Evolutionary conservation across 2,888 invertebrate species (phyloP).

Genomic region (Leucophora obtusa): DNA sequence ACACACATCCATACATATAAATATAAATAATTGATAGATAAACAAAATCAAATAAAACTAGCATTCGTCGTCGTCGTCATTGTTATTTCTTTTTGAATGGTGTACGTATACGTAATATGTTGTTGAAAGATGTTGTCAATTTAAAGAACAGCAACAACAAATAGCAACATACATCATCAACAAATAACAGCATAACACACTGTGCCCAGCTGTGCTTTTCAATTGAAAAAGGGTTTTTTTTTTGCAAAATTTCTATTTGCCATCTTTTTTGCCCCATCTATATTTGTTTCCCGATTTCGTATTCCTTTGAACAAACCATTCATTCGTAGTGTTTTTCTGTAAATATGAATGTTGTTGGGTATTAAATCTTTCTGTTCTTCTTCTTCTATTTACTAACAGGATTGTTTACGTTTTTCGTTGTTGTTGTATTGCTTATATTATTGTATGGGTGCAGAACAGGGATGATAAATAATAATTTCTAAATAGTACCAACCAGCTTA

Average conservation of each 20-base stretch:
- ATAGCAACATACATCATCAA: slow-evolving; percentile 7
- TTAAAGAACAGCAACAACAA: slow-evolving; percentile 22
- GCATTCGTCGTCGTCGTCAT: slow-evolving; percentile 7
- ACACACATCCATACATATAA: neutral
- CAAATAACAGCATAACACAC: slow-evolving; percentile 5
- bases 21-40: slow-evolving; percentile 54
- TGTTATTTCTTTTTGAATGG: slow-evolving; percentile 22
- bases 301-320: slow-evolving; percentile 19
- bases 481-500: too few relatives aligned
- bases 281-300: slow-evolving; percentile 11
- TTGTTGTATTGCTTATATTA: too few relatives aligned
- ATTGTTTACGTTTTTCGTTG: slow-evolving; percentile 32
- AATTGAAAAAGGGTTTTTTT: slow-evolving; percentile 25
- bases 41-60: slow-evolving; percentile 59
- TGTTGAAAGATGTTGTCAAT: slow-evolving; percentile 13
- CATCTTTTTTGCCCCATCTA: slow-evolving; percentile 14
- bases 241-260: neutral
- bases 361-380: slow-evolving; percentile 32
- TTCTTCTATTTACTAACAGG: slow-evolving; percentile 40
- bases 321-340: slow-evolving; percentile 46
- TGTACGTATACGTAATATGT: neutral
- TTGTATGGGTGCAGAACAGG: too few relatives aligned
- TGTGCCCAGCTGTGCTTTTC: slow-evolving; percentile 54
- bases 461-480: too few relatives aligned
- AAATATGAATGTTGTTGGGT: slow-evolving; percentile 40